phyloP scores from a whole-genome alignment of 92 coral and sea anemone genomes.

The Bergia puertoricense region DNA sequence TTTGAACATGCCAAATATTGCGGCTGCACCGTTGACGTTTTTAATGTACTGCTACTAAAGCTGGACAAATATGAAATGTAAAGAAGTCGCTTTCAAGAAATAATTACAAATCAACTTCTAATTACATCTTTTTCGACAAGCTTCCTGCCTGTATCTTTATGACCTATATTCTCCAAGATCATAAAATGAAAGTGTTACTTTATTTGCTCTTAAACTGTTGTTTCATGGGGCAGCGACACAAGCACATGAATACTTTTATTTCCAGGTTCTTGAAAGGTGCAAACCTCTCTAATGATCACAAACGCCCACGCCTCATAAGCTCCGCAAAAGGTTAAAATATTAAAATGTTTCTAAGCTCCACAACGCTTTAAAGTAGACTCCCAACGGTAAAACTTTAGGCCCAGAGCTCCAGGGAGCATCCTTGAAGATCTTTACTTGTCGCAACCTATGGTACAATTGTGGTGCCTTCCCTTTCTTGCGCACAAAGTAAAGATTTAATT shows the following conservation, averaged over 20 bases:
- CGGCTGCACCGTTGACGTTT: neutral
- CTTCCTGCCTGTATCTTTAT: slow-evolving; percentile 23
- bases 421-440: neutral
- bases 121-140: neutral
- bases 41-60: neutral
- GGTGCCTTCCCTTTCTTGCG: neutral
- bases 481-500: too few relatives aligned
- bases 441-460: neutral
- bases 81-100: slow-evolving; percentile 23
- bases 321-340: too few relatives aligned
- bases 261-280: too few relatives aligned
- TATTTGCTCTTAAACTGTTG: neutral
- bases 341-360: neutral
- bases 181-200: neutral
- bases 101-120: slow-evolving; percentile 9
- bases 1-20: slow-evolving; percentile 1
- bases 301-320: too few relatives aligned
- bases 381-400: neutral
- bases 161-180: neutral
- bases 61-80: slow-evolving; percentile 7
- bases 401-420: neutral
- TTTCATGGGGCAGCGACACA: neutral
- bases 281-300: too few relatives aligned
- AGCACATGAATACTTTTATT: too few relatives aligned
- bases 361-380: too few relatives aligned